Base-by-base conservation (phyloP, 2,797 vertebrate genomes). In the Coilia nasus region DNA sequence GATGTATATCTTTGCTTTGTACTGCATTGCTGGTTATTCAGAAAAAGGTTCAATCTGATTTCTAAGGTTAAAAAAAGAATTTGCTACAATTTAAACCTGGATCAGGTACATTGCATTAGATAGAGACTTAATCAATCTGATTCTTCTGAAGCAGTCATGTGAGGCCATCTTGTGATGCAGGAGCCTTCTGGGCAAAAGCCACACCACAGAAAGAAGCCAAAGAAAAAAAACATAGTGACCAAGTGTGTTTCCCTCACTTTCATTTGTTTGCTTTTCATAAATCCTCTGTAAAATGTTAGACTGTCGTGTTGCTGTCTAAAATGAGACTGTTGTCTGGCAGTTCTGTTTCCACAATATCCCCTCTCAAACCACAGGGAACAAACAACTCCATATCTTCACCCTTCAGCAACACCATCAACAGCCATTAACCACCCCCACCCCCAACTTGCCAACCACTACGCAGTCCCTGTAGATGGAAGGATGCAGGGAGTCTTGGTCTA, bases 261-360 rank as follows among this genome's bases (percentile, higher is more conserved):
- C 28, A 75, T 75, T 75, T 75, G 67, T 75, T 75, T 75, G 28
- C 31, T 75, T 41, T 75, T 41, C 31, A 75, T 19, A 17, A 75
- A 75, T 35, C 0, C 14, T 41, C 28, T 75, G 67, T 75, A 75
- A 15, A 31, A 75, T 44, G 71, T 21, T 31, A 31, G 41, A 78
- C 71, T 78, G 71, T 17, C 19, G 41, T 19, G 35, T 21, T 41
- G 35, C 6, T 78, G 35, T 44, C 31, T 78, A 17, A 78, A 78
- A 78, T 78, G 31, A 44, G 31, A n/a, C 17, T 14, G 6, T 11
- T 78, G 71, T 78, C 19, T 78, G 15, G 71, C 3, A 44, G 19
- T 17, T 7, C 71, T 7, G 35, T 21, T 35, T 44, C 19, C 10
- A 44, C 31, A 21, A 41, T 78, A 41, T 78, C 15, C 71, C 71